Percentiles rank a stretch among this genome's conserved stretches.
Evolutionary conservation across 1,140 invertebrate species (phyloP).

Genomic region (Tribolium madens): DNA sequence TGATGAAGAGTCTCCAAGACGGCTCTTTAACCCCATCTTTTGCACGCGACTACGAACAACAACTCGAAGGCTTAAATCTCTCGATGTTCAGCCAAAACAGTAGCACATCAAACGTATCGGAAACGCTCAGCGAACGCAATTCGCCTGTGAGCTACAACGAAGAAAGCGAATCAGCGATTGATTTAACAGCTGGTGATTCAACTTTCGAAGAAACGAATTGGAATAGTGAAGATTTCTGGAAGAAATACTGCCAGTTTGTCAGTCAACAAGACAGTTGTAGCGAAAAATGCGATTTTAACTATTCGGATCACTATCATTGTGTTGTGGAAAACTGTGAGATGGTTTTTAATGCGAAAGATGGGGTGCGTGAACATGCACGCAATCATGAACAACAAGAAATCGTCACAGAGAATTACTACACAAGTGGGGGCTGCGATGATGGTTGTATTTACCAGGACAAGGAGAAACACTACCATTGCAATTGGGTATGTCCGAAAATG

Average conservation of each 20-base stretch:
- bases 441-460: conserved; percentile 82
- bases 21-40: conserved; percentile 54
- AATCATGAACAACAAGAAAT: conserved; percentile 89
- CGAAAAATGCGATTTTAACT: conserved; percentile 77
- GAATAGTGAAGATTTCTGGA: conserved; percentile 70
- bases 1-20: conserved; percentile 65
- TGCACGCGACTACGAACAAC: conserved; percentile 59
- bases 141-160: conserved; percentile 64
- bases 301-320: conserved; percentile 86
- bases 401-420: conserved; percentile 85
- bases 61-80: conserved; percentile 58
- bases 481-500: conserved; percentile 67
- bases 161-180: conserved; percentile 62
- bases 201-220: conserved; percentile 59
- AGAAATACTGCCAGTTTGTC: conserved; percentile 73
- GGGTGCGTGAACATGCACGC: conserved; percentile 85
- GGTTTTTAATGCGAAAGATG: conserved; percentile 80
- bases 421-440: conserved; percentile 74
- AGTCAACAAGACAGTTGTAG: conserved; percentile 68
- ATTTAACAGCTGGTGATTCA: conserved; percentile 63
- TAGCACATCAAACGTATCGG: conserved; percentile 61
- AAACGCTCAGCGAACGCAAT: conserved; percentile 63
- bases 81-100: conserved; percentile 59
- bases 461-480: conserved; percentile 90
- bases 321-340: conserved; percentile 75